Evolutionary conservation across 1,140 invertebrate genomes (phyloP), one percentile per base, ranked within the genome.

Genomic region (Choristoneura fumiferana): DNA sequence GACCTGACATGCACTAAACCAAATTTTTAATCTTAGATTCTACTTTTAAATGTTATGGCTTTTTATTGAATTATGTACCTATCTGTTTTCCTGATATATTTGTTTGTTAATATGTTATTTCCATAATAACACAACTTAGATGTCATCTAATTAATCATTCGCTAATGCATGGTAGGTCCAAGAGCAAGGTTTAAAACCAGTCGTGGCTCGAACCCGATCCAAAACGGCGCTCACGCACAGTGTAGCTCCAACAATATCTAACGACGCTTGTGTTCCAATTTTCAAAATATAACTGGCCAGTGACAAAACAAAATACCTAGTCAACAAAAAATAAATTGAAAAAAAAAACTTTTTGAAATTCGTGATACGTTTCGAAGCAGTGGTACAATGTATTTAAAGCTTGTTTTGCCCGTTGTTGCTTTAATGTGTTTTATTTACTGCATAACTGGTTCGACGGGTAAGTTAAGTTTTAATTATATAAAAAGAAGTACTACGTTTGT

Each of bases 361-460:
- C 1, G 43, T 49, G 43, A 22, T n/a, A n/a, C n/a, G n/a, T n/a
- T n/a, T n/a, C n/a, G n/a, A n/a, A n/a, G n/a, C n/a, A n/a, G n/a
- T n/a, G 4, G 1, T 29, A 49, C 5, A 49, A 13, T 29, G 18
- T 29, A 22, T 49, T 1, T 29, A 15, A 49, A 49, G 22, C 4
- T 49, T 29, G n/a, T 49, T n/a, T 22, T 22, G 2, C 43, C 43
- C 22, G 18, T 49, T 4, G 8, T 49, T 22, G 43, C 17, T 22
- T 17, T 49, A 22, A 49, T 33, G 18, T 33, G 18, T 17, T 22
- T 17, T 49, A 12, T 49, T 49, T 49, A 49, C 43, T 49, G 43
- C 43, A 49, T 49, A 49, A 49, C 43, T 13, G 43, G 43, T 49
- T 49, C 43, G 4, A 12, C 43, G n/a, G 43, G 43, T 49, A 13